phyloP scores from a whole-genome alignment of 2,888 invertebrate genomes.

The Sarcophaga carnaria region DNA sequence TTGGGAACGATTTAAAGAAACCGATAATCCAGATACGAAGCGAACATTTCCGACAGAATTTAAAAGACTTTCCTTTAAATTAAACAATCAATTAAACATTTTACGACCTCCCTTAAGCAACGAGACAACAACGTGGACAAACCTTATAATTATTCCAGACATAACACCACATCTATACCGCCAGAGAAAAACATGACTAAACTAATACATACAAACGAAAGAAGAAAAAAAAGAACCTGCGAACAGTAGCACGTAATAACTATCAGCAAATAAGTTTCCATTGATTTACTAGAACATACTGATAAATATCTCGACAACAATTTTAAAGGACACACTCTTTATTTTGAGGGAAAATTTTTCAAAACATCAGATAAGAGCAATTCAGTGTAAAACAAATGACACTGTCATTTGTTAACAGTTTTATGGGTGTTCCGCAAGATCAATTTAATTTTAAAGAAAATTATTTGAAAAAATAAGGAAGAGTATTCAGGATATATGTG shows the following conservation, averaged over 20 bases:
- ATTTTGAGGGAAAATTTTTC: conserved; percentile 9
- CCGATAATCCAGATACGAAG: too few relatives aligned
- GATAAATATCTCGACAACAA: conserved; percentile 43
- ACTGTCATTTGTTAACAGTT: conserved; percentile 67
- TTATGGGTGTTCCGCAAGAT: conserved; percentile 66
- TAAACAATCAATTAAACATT: conserved; percentile 60
- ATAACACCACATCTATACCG: conserved; percentile 29
- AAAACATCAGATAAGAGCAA: conserved; percentile 44
- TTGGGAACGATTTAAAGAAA: too few relatives aligned
- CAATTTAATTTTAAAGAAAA: conserved; percentile 5
- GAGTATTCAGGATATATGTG: neutral
- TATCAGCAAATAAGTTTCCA: conserved; percentile 8
- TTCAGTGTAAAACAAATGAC: conserved; percentile 18
- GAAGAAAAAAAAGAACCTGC: neutral
- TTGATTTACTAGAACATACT: conserved; percentile 54
- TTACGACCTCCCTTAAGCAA: conserved; percentile 57
- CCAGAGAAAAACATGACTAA: neutral
- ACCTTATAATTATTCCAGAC: conserved; percentile 64
- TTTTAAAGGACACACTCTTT: neutral
- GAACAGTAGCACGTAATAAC: conserved; percentile 55
- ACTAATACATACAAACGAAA: neutral
- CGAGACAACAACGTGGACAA: neutral
- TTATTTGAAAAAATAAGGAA: neutral
- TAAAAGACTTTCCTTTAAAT: neutral
- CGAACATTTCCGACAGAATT: too few relatives aligned